These are phyloP conservation scores for Pseudomugil gertrudae DNA, from an alignment of 2,797 vertebrate species.

Conservation along the genomic window DNA sequence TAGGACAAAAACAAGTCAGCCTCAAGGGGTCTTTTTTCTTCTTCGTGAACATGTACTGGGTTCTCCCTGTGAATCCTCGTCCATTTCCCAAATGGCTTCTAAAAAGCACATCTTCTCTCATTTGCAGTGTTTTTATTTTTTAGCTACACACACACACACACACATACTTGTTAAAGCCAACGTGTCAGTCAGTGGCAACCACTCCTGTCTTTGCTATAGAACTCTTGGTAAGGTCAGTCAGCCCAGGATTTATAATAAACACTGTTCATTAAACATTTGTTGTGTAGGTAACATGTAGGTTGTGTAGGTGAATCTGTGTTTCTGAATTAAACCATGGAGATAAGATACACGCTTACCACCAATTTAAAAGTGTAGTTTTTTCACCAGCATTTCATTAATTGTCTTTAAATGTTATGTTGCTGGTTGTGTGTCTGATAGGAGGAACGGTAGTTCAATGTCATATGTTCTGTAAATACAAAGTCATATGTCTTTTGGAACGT, in stretches of 20 bases:
- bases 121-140: no score
- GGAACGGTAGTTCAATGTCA: background rate
- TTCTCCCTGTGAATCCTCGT: no score
- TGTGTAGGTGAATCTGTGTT: no score
- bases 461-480: constrained; percentile 3
- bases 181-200: no score
- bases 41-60: no score
- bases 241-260: background rate
- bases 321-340: background rate
- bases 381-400: constrained; percentile 14
- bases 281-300: background rate
- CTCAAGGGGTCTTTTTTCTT: no score
- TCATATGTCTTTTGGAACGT: background rate
- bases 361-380: background rate
- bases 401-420: background rate
- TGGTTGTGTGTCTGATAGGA: constrained; percentile 7
- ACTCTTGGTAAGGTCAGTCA: no score
- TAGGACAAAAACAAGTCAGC: background rate
- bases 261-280: background rate
- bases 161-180: no score
- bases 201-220: no score
- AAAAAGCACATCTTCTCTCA: no score
- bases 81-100: no score
- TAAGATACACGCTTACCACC: background rate
- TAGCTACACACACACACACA: no score